These are phyloP conservation scores for Larimichthys crocea DNA, from an alignment of 2,113 vertebrate species.

Conservation along the genomic window DNA sequence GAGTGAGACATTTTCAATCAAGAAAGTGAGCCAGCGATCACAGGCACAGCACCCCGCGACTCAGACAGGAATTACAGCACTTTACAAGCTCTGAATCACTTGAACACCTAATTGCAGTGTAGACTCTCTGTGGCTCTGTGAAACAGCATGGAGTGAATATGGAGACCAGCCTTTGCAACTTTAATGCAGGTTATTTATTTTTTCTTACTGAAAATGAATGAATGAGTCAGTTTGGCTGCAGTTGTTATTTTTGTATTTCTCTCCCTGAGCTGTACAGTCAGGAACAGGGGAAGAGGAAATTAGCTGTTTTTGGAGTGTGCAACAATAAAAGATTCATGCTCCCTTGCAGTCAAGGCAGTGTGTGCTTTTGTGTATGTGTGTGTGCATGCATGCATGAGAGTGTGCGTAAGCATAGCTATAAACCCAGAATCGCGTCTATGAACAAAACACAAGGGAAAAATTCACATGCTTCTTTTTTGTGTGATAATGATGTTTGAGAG, in stretches of 20 bases:
- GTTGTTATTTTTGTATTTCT: conserved; percentile 30
- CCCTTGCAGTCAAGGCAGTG: not conserved
- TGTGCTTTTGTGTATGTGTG: not conserved
- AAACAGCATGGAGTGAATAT: conserved; percentile 19
- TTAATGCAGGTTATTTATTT: not conserved
- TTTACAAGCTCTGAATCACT: conserved; percentile 46
- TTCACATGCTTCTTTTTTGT: too few relatives aligned
- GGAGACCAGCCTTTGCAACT: conserved; percentile 17
- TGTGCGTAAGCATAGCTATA: not conserved
- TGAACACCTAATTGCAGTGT: conserved; percentile 15
- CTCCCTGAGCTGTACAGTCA: not conserved
- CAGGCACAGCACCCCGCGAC: conserved; percentile 11
- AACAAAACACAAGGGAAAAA: too few relatives aligned
- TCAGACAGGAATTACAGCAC: conserved; percentile 30
- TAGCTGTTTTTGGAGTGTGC: conserved; percentile 9
- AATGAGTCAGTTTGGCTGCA: not conserved
- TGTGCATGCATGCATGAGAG: not conserved
- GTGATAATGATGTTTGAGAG: too few relatives aligned
- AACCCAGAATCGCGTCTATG: not conserved
- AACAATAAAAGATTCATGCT: conserved; percentile 4
- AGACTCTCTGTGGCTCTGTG: conserved; percentile 16
- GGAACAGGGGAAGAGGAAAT: not conserved
- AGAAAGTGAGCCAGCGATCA: conserved; percentile 42
- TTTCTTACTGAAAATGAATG: conserved; percentile 12
- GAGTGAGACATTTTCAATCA: conserved; percentile 60